These are phyloP conservation scores for Lineus longissimus DNA, from an alignment of 1,140 invertebrate species.

Conservation along the genomic window DNA sequence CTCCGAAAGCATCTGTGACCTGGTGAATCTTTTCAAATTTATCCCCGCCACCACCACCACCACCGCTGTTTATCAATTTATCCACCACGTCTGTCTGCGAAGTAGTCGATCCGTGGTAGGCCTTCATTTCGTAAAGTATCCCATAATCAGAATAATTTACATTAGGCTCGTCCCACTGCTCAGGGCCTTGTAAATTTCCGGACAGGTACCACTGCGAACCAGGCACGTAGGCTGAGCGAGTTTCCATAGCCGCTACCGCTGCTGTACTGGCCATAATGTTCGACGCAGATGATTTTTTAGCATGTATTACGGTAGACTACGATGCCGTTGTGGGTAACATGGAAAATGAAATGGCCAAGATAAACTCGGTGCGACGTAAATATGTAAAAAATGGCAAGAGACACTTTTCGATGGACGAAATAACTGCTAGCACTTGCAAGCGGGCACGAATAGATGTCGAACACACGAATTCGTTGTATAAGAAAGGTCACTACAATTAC, in stretches of 20 bases:
- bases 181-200: conserved; percentile 7
- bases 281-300: conserved; percentile 1
- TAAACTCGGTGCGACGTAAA: conserved; percentile 1
- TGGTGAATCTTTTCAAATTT: conserved; percentile 4
- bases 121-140: conserved; percentile 1
- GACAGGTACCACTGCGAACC: conserved; percentile 6
- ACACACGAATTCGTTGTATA: conserved; percentile 6
- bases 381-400: conserved; percentile 8
- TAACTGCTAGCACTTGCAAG: conserved; percentile 6
- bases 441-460: neutral
- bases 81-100: conserved; percentile 1
- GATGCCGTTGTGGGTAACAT: neutral
- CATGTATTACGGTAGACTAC: neutral
- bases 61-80: neutral
- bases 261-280: neutral
- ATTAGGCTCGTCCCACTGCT: conserved; percentile 3
- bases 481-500: conserved; percentile 5
- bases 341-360: conserved; percentile 6
- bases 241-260: neutral
- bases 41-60: neutral
- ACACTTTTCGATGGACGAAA: conserved; percentile 5
- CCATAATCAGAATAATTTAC: neutral
- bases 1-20: conserved; percentile 3
- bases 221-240: neutral
- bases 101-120: conserved; percentile 8